A percentile compares a stretch with the other conserved stretches of the same genome.
These are phyloP conservation scores for Caenorhabditis doughertyi DNA, from an alignment of 2,888 invertebrate species.

Conservation along the genomic window DNA sequence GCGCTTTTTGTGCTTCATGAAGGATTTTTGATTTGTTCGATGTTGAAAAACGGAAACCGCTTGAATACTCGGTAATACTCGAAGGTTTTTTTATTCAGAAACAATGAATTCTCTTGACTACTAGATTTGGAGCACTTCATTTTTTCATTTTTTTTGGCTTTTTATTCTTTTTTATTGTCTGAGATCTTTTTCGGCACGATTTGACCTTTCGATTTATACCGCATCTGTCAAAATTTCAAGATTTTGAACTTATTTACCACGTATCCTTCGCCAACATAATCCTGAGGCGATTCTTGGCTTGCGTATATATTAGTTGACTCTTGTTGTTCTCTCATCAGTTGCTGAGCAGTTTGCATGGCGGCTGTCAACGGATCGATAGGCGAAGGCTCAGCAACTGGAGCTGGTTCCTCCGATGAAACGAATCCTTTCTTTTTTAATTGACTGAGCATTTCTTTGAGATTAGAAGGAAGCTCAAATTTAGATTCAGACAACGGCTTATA, in stretches of 20 bases:
- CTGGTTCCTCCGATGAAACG: constrained; percentile 1
- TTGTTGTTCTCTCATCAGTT: constrained; percentile 19
- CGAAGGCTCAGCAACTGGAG: neutral
- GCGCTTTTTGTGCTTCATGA: no score
- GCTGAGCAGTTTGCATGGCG: constrained; percentile 25
- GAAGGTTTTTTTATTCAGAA: no score
- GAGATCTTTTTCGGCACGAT: no score
- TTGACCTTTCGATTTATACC: no score
- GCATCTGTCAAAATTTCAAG: no score
- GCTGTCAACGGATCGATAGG: neutral
- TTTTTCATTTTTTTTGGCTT: no score
- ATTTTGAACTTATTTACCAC: constrained; percentile 6
- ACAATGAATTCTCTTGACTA: no score
- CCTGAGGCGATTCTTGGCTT: neutral
- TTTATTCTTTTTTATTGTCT: no score
- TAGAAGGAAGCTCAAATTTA: constrained; percentile 14
- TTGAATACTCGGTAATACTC: no score
- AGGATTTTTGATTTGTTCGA: no score
- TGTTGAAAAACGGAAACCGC: no score
- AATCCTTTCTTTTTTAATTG: constrained; percentile 36
- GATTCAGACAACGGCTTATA: neutral
- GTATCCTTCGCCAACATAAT: constrained; percentile 16
- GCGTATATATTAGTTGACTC: neutral
- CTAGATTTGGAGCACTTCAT: no score
- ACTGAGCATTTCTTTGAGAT: constrained; percentile 21